Conservation (phyloP, 2,888 invertebrate species). For the Alloplasta piceator region DNA sequence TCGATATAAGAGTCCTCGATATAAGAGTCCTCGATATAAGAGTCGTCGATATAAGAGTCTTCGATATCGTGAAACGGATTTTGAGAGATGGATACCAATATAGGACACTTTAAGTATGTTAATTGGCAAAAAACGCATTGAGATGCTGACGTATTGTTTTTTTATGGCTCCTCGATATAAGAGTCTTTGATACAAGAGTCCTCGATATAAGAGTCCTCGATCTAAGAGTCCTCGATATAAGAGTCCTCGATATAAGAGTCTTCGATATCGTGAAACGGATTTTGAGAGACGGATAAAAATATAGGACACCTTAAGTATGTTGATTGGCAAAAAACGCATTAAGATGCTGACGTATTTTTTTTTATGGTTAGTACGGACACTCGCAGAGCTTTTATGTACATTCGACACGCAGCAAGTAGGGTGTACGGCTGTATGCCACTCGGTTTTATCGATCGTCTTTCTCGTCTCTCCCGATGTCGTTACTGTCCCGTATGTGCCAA, state of each 20-base stretch:
- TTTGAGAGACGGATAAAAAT: no score
- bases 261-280: no score
- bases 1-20: no score
- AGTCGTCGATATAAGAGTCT: no score
- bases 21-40: no score
- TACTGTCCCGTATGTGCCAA: constrained; percentile 48
- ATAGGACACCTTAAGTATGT: not conserved
- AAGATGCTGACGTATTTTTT: not conserved
- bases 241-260: no score
- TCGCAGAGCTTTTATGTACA: constrained; percentile 16
- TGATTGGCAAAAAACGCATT: not conserved
- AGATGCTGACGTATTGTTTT: not conserved
- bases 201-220: no score
- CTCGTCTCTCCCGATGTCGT: constrained; percentile 42
- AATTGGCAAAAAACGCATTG: not conserved
- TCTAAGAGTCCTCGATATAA: no score
- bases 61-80: no score
- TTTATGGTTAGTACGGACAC: constrained; percentile 18
- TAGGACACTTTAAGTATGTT: not conserved
- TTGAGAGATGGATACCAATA: no score
- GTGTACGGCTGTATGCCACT: constrained; percentile 57
- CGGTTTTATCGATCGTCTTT: constrained; percentile 61
- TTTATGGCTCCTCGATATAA: no score
- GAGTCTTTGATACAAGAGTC: no score
- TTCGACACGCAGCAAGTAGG: constrained; percentile 28